These are phyloP conservation scores for Parnassius apollo DNA, from an alignment of 2,888 invertebrate genomes.

Conservation along the genomic window DNA sequence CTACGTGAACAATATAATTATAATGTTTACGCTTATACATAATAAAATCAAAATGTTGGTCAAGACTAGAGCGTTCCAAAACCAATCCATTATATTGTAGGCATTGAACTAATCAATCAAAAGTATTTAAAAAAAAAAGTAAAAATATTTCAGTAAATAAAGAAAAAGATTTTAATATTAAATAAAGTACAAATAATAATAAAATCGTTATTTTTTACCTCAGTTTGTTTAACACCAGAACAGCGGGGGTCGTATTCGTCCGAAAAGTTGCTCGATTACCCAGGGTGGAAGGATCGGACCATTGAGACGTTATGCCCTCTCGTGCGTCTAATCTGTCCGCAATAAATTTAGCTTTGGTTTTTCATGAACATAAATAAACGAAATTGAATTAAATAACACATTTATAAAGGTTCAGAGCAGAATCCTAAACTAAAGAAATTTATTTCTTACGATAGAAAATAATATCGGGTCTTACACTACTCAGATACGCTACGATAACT, in stretches of 20 bases:
- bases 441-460: not conserved
- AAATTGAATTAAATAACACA: not conserved
- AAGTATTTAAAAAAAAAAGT: no score
- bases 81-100: no score
- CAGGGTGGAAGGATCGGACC: conserved; percentile 81
- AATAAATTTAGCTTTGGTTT: conserved; percentile 28
- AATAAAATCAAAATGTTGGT: no score
- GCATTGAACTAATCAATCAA: no score
- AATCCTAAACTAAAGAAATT: not conserved
- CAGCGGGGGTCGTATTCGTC: conserved; percentile 84
- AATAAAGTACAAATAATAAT: not conserved
- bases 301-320: conserved; percentile 81
- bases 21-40: no score
- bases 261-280: conserved; percentile 85
- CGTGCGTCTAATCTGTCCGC: conserved; percentile 70
- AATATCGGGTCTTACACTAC: no score
- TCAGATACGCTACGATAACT: no score
- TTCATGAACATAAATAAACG: conserved; percentile 1
- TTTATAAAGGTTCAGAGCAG: not conserved
- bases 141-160: no score
- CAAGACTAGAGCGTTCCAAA: no score
- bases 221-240: conserved; percentile 65
- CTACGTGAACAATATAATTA: no score
- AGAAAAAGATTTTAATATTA: no score
- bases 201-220: conserved; percentile 45